Base-by-base conservation (phyloP, 1,140 invertebrate species). In the Drosophila chauvacae region DNA sequence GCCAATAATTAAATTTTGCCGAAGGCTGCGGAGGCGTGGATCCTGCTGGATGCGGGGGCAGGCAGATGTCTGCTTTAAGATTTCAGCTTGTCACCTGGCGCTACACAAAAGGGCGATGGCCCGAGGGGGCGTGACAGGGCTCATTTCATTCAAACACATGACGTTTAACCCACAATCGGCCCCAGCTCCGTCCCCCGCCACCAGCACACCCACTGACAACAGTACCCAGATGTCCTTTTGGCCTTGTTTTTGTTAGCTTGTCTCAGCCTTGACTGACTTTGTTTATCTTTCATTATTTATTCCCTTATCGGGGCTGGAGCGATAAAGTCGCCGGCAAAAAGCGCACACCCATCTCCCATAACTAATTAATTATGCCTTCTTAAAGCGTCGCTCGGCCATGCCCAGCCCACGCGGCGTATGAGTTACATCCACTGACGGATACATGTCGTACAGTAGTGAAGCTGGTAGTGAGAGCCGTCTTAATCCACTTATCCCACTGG, bases 281-380 rank as follows among this genome's bases (percentile, higher is more conserved):
- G 85, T 90, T 90, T 88, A 83, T 63, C 81, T 85, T 85, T 90
- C 77, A 88, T 88, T 88, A 88, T 90, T 88, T 88, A 88, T 81
- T 90, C 77, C 71, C 77, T 88, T 88, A 88, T 90, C 81, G 53
- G 58, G 58, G 33, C 30, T n/a, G 51, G n/a, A 59, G 70, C 48
- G 82, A 85, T 77, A 81, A 78, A 55, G 35, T 55, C 28, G 57
- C 39, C 70, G 39, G 68, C 79, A 82, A 83, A 73, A 82, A 39
- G 68, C 66, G 53, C 70, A 60, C 41, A 78, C 66, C 69, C 69
- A 18, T 50, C 45, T 28, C 37, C 69, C 56, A 61, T 55, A 60
- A 44, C 62, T 80, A 88, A 87, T 87, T 80, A 87, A 90, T 87
- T 77, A 80, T 84, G 61, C 69, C 64, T 65, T 55, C 69, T 70